phyloP scores from a whole-genome alignment of 2,113 vertebrate genomes.

The Phyllostomus discolor region DNA sequence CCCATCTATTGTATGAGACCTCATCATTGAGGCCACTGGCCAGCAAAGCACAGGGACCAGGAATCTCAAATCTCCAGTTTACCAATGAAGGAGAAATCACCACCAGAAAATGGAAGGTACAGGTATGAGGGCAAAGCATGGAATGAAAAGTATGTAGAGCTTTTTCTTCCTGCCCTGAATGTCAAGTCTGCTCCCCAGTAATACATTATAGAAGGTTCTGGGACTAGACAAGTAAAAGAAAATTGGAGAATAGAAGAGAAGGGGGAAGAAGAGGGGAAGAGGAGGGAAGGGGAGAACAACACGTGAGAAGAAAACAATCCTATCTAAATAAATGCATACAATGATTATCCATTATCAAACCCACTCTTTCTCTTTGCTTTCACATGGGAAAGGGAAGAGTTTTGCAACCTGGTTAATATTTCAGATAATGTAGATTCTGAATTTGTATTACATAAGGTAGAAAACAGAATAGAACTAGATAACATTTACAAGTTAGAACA shows the following conservation, averaged over 20 bases:
- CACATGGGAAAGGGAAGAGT: not conserved
- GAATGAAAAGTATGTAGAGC: not conserved
- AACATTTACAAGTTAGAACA: conserved; percentile 59
- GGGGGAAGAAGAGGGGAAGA: too few relatives aligned
- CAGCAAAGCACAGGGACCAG: not conserved
- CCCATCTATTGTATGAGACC: not conserved
- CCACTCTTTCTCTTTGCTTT: not conserved
- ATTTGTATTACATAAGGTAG: conserved; percentile 42
- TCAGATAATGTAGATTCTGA: conserved; percentile 12
- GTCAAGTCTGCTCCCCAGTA: not conserved
- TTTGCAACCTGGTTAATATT: conserved; percentile 32
- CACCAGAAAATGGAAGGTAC: not conserved
- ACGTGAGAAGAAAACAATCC: not conserved
- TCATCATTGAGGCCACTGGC: not conserved
- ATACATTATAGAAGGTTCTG: not conserved
- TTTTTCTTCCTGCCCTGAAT: not conserved
- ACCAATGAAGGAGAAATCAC: not conserved
- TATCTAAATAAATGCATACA: not conserved
- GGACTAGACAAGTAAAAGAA: too few relatives aligned
- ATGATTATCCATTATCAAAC: not conserved
- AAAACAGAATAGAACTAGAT: conserved; percentile 31
- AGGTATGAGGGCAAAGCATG: not conserved
- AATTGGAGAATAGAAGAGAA: not conserved
- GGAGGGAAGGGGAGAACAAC: not conserved
- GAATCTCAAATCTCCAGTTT: not conserved